Percentiles rank a stretch among this genome's conserved stretches.
Conservation (phyloP, 2,888 invertebrate species). For the Sphaerophoria taeniata region DNA sequence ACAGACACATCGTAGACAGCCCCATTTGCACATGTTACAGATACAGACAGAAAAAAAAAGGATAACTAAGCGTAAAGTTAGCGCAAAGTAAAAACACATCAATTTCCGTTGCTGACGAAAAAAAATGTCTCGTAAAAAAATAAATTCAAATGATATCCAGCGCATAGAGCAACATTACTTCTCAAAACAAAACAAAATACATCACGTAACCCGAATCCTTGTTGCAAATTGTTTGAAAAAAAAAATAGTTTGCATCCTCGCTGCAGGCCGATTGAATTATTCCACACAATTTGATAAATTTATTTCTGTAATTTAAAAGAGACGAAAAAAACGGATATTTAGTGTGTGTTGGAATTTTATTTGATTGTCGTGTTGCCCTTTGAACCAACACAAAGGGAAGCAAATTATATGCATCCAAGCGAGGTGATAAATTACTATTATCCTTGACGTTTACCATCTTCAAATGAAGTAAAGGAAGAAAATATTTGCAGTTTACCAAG, state of each 20-base stretch:
- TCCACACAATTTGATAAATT: constrained; percentile 37
- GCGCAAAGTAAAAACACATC: constrained; percentile 8
- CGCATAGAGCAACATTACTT: constrained; percentile 40
- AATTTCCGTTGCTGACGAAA: constrained; percentile 17
- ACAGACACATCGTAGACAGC: background rate
- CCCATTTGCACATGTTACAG: background rate
- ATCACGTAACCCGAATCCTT: constrained; percentile 10
- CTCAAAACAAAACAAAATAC: constrained; percentile 9
- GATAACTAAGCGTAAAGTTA: constrained; percentile 18
- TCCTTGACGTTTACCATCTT: constrained; percentile 51
- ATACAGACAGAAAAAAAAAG: background rate
- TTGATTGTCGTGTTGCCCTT: background rate
- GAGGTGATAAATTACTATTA: no score
- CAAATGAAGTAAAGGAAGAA: constrained; percentile 48
- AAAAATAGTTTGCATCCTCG: background rate
- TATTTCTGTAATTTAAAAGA: constrained; percentile 31
- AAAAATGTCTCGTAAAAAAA: constrained; percentile 29
- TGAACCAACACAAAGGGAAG: constrained; percentile 5
- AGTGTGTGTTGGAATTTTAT: constrained; percentile 6
- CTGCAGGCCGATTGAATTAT: constrained; percentile 10
- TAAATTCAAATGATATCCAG: constrained; percentile 6
- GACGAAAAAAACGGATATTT: background rate
- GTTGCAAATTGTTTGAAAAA: constrained; percentile 20
- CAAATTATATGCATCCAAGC: background rate
- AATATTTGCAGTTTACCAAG: constrained; percentile 8